Evolutionary conservation across 2,113 vertebrate genomes (phyloP), one percentile per base, ranked within the genome.

Genomic region (Prunella fulvescens): DNA sequence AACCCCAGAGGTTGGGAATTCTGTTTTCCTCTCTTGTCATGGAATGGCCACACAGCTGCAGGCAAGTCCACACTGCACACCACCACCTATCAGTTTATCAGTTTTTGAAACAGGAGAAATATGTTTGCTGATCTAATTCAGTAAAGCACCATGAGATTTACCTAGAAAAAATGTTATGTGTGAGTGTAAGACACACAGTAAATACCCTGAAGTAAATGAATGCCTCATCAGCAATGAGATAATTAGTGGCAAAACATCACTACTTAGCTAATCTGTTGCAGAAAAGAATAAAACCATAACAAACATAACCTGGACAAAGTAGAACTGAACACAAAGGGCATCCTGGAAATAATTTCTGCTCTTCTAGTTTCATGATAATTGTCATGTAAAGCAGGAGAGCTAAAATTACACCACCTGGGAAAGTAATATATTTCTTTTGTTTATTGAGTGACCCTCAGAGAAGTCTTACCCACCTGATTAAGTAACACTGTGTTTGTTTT

Each of bases 401-500:
- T 84, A 92, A 93, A 95, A 89, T 78, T 91, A 83, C 74, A 87
- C 56, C 91, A 96, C 84, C 82, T 84, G 76, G 88, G 67, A 93
- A 90, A 97, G 90, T 48, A 85, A 96, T 92, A 87, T 31, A 35
- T 97, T 93, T 96, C 89, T 96, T 96, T 96, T 73, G 56, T 92
- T 97, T 96, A 92, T 95, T 96, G 91, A 94, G 64, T 90, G 87
- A 94, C 88, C 88, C 95, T 96, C 91, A 82, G 86, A 92, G 96
- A 93, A 96, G 73, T 87, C 64, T 10, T 91, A 88, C 81, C 85
- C 94, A 96, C 73, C 96, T 97, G 96, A 95, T 95, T 95, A 95
- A 97, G 96, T 88, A 97, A 96, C 69, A 93, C 26, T 89, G 85
- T 90, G 96, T 93, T 96, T 98, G 94, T 94, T 97, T 98, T 96